Conservation (phyloP, 2,888 invertebrate species). For the Orthosia cruda region DNA sequence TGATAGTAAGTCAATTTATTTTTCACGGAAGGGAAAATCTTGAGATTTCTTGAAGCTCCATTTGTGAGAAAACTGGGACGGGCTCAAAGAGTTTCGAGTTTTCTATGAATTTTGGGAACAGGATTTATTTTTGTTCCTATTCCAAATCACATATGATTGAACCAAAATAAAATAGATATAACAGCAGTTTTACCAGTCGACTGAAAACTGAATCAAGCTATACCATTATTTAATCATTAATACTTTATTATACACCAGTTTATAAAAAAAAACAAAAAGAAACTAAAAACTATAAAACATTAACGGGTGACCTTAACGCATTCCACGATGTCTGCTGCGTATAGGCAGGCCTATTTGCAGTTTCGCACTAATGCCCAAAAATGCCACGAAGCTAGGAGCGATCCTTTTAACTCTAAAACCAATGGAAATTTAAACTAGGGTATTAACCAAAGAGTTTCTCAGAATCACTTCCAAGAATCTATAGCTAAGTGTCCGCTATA, state of each 20-base stretch:
- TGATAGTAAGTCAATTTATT: too few relatives aligned
- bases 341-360: too few relatives aligned
- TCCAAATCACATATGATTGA: neutral
- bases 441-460: slow-evolving; percentile 14
- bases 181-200: neutral
- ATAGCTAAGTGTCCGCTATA: slow-evolving; percentile 19
- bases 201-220: neutral
- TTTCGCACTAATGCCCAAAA: neutral
- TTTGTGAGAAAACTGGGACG: slow-evolving; percentile 30
- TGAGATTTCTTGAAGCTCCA: too few relatives aligned
- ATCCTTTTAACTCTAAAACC: neutral
- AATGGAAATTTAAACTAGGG: slow-evolving; percentile 12
- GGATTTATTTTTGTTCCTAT: neutral
- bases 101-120: neutral
- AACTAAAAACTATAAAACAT: too few relatives aligned
- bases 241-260: too few relatives aligned
- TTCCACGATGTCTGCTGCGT: too few relatives aligned
- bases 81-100: slow-evolving; percentile 16
- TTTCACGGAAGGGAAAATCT: too few relatives aligned
- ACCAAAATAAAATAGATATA: neutral
- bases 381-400: neutral
- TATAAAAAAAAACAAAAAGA: too few relatives aligned
- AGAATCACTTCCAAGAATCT: slow-evolving; percentile 4
- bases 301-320: too few relatives aligned
- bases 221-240: neutral